Base-by-base conservation (phyloP, 2,888 invertebrate genomes). In the Loripinus fragilis region DNA sequence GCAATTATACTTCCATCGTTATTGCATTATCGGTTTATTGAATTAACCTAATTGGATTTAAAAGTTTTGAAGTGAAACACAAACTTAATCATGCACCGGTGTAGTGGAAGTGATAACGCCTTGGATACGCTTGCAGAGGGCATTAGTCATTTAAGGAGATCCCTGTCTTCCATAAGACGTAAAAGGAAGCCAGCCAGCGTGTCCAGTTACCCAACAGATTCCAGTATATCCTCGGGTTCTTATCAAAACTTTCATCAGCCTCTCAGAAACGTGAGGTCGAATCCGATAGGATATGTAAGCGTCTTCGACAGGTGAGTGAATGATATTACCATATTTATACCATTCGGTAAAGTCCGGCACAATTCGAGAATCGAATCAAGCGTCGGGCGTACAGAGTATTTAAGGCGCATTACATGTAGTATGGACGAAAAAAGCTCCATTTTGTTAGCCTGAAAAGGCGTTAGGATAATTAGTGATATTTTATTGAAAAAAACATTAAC, bases 151-250 rank as follows among this genome's bases (percentile, higher is more conserved):
- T 65, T 82, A 60, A 52, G 78, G 25, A 65, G 82, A 1, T 82
- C 82, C 15, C 71, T 82, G 33, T 82, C 82, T n/a, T 82, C 82
- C 2, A 78, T 78, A 8, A 70, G 82, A 23, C 55, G 78, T 12
- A 82, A 76, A 50, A 78, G 78, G 50, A 81, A 76, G 41, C 30
- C 48, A 10, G 30, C 60, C 1, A 33, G 17, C 17, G 28, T 3
- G 1, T 17, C 33, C 3, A 23, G 60, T 33, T 28, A 12, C 3
- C 5, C 25, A 5, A 3, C n/a, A 7, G 60, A 60, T 33, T 55
- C 55, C 48, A 65, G 55, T 74, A 52, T 66, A 7, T n/a, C 35
- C 5, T 42, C 55, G 1, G 8, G 45, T 1, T 20, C 25, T 12
- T 41, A 33, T 0, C 45, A 35, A 15, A 33, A 35, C 15, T 23